phyloP scores from a whole-genome alignment of 2,113 vertebrate genomes.

The Microtus oregoni region DNA sequence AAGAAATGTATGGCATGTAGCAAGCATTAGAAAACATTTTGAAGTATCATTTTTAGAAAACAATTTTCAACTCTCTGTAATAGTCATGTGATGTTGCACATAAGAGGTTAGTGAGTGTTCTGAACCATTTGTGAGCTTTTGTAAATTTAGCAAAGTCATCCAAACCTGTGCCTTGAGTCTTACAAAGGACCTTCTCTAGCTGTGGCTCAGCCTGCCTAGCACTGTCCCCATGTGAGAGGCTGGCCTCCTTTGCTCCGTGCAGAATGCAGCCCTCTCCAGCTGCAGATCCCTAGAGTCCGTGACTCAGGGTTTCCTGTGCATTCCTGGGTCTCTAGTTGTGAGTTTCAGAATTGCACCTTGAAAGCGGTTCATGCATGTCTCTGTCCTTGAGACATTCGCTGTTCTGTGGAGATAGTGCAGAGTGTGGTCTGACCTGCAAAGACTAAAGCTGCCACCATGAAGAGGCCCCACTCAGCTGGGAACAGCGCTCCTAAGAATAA shows the following conservation, averaged over 20 bases:
- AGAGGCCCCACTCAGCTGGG: not conserved
- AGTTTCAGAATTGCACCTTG: not conserved
- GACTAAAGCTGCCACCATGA: too few relatives aligned
- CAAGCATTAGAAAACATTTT: not conserved
- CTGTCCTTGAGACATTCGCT: not conserved
- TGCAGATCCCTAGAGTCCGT: fast-evolving
- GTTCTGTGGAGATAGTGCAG: too few relatives aligned
- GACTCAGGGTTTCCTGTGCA: fast-evolving
- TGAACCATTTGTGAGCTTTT: fast-evolving
- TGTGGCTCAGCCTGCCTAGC: not conserved
- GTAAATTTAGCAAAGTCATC: not conserved
- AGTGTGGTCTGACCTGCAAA: not conserved
- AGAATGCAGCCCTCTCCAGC: not conserved
- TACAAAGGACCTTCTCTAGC: not conserved
- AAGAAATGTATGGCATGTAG: too few relatives aligned
- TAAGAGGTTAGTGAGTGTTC: not conserved
- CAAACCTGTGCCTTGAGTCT: not conserved
- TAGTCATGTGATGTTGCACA: not conserved
- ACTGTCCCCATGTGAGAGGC: too few relatives aligned
- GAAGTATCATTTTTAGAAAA: too few relatives aligned
- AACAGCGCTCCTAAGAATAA: not conserved
- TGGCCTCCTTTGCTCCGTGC: fast-evolving
- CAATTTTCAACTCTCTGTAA: not conserved
- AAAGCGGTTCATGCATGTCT: fast-evolving
- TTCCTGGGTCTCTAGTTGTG: not conserved